phyloP scores from a whole-genome alignment of 1,140 invertebrate genomes.

The Drosophila obscura region DNA sequence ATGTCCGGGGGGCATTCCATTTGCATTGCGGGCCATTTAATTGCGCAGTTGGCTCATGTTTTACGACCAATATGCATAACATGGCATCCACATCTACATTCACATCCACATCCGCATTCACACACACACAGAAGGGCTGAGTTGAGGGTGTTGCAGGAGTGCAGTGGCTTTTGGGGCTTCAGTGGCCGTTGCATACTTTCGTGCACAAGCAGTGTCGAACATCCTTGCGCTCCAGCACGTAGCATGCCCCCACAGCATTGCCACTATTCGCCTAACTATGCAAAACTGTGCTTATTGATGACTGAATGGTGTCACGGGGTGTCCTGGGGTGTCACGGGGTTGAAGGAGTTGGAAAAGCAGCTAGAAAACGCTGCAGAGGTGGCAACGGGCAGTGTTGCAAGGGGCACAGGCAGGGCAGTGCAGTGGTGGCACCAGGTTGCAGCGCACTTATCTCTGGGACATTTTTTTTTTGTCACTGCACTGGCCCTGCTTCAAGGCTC shows the following conservation, averaged over 20 bases:
- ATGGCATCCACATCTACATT: constrained; percentile 25
- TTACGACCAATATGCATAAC: constrained; percentile 61
- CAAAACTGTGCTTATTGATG: constrained; percentile 61
- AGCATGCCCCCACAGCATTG: constrained; percentile 5
- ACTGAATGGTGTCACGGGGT: constrained; percentile 11
- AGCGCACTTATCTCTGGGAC: no score
- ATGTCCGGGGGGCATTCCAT: constrained; percentile 48
- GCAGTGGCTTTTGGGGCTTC: not conserved
- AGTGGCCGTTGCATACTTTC: constrained; percentile 37
- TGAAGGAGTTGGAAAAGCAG: not conserved
- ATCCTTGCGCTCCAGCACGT: constrained; percentile 39
- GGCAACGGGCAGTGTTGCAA: no score
- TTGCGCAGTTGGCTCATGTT: constrained; percentile 73
- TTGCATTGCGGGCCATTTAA: constrained; percentile 68
- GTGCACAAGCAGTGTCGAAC: constrained; percentile 32
- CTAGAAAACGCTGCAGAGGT: not conserved
- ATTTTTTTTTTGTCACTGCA: no score
- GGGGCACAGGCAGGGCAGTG: no score
- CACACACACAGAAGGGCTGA: not conserved
- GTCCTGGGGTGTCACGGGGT: not conserved
- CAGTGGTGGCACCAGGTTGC: no score
- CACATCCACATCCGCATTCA: constrained; percentile 15
- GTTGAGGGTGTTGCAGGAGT: no score
- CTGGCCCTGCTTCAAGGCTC: no score
- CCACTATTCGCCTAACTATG: constrained; percentile 41